Evolutionary conservation across 2,888 invertebrate genomes (phyloP).

Genomic region (Ophioninae sp.): DNA sequence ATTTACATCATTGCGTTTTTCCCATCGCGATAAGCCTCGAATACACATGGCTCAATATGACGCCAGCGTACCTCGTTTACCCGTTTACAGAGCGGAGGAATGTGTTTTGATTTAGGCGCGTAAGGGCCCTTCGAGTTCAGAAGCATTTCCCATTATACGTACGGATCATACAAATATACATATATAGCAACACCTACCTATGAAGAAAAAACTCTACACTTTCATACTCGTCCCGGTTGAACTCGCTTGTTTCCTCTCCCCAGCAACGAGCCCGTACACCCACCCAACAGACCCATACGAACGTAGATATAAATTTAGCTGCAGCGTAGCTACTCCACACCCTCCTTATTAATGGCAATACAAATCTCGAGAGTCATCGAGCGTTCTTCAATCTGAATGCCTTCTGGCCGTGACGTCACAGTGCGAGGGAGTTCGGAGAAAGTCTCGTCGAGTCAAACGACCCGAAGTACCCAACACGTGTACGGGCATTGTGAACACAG

Average conservation of each 20-base stretch:
- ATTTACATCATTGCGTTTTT: neutral
- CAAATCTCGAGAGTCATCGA: constrained; percentile 81
- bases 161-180: constrained; percentile 14
- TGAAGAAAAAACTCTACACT: neutral
- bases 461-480: constrained; percentile 33
- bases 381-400: constrained; percentile 81
- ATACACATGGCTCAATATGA: neutral
- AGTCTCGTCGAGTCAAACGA: constrained; percentile 53
- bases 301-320: constrained; percentile 30
- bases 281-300: neutral
- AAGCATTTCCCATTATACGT: constrained; percentile 36
- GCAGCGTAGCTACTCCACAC: constrained; percentile 55
- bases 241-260: neutral
- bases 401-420: constrained; percentile 81
- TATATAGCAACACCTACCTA: constrained; percentile 5
- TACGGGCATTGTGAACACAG: constrained; percentile 1
- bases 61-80: neutral
- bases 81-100: constrained; percentile 14
- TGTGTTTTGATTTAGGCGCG: constrained; percentile 22
- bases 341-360: constrained; percentile 81
- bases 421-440: constrained; percentile 33
- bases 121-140: constrained; percentile 9
- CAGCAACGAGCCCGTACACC: neutral
- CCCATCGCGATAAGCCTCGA: neutral
- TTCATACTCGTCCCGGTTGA: neutral